phyloP scores from a whole-genome alignment of 2,888 invertebrate species.

The Phengaris arion region DNA sequence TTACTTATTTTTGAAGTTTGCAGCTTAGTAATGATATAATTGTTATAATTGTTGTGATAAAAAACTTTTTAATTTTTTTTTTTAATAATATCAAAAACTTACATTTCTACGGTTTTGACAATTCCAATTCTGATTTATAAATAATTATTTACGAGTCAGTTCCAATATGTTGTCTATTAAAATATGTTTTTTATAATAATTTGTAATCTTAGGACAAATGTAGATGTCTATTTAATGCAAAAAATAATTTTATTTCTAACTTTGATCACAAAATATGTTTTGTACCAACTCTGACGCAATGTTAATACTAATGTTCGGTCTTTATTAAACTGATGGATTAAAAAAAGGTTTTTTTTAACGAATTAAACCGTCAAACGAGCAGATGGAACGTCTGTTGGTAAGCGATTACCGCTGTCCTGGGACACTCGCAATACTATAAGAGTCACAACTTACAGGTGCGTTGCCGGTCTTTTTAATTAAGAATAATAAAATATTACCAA shows the following conservation, averaged over 20 bases:
- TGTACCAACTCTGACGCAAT: constrained; percentile 54
- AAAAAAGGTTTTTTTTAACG: not conserved
- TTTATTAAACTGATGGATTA: constrained; percentile 1
- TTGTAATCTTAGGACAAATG: constrained; percentile 23
- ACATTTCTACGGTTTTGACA: constrained; percentile 42
- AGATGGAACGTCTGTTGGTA: not conserved
- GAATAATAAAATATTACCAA: not conserved
- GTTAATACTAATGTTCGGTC: not conserved
- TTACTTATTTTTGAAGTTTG: no score
- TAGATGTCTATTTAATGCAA: constrained; percentile 34
- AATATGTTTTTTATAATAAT: constrained; percentile 58
- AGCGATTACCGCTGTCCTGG: no score
- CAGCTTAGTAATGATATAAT: no score
- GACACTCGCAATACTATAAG: no score
- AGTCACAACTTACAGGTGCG: no score
- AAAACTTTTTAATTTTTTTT: not conserved
- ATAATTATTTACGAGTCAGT: constrained; percentile 55
- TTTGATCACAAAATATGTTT: constrained; percentile 46
- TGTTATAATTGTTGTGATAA: not conserved
- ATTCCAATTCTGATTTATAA: constrained; percentile 56
- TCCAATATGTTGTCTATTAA: constrained; percentile 55
- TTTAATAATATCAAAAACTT: not conserved
- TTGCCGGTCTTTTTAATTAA: not conserved
- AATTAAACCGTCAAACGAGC: not conserved
- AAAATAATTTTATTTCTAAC: constrained; percentile 41